phyloP scores from a whole-genome alignment of 2,113 vertebrate genomes.

The Mormyrus iriodes region DNA sequence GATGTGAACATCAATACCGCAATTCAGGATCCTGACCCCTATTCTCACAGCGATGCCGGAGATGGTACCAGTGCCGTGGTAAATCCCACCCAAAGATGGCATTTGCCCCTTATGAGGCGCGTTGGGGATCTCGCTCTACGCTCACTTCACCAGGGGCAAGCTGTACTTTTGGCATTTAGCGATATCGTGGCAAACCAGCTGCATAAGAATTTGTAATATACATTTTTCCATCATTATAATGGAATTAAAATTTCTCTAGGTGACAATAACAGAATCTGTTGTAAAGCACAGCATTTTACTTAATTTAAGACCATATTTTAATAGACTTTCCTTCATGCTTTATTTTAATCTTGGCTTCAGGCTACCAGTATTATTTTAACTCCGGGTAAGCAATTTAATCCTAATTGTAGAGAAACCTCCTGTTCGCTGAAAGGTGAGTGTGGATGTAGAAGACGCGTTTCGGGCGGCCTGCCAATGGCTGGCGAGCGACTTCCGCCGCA shows the following conservation, averaged over 20 bases:
- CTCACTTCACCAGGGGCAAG: neutral
- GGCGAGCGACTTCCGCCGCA: neutral
- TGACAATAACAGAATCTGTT: neutral
- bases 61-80: neutral
- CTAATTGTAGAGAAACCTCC: neutral
- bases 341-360: neutral
- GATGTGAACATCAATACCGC: neutral
- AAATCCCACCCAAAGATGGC: neutral
- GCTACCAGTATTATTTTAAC: neutral
- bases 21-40: neutral
- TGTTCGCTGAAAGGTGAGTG: neutral
- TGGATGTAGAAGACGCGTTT: neutral
- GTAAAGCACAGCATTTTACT: neutral
- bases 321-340: neutral
- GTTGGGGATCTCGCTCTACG: neutral
- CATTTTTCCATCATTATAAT: neutral
- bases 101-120: neutral
- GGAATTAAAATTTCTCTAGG: neutral
- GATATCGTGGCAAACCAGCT: neutral
- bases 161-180: neutral
- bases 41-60: neutral
- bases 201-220: neutral
- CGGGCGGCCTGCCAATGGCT: neutral
- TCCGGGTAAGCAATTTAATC: neutral
- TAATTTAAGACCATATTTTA: neutral